Conservation (phyloP, 2,888 invertebrate genomes). For the Barypeithes pellucidus region DNA sequence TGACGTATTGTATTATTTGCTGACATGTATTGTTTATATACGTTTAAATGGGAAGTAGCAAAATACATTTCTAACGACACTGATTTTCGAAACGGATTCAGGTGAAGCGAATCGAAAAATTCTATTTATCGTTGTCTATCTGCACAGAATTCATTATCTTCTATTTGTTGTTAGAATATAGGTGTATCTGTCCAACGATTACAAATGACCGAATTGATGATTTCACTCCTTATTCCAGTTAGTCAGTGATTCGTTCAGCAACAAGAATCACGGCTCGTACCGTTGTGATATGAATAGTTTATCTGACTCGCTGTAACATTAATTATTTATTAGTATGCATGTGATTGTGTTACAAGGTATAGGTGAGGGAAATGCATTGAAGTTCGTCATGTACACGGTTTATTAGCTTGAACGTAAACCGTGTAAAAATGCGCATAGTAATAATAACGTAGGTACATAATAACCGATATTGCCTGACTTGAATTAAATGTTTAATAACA, state of each 20-base stretch:
- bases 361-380: constrained; percentile 24
- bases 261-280: constrained; percentile 3
- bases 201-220: constrained; percentile 27
- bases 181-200: constrained; percentile 31
- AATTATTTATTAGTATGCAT: constrained; percentile 11
- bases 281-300: constrained; percentile 23
- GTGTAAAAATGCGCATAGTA: not conserved
- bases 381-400: constrained; percentile 11
- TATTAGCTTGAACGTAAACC: constrained; percentile 17
- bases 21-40: too few species aligned
- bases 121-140: too few species aligned
- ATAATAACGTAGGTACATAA: not conserved
- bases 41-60: too few species aligned
- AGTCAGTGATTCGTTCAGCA: constrained; percentile 39
- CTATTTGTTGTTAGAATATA: constrained; percentile 11
- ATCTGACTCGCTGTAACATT: constrained; percentile 26
- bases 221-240: constrained; percentile 40
- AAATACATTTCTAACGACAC: too few species aligned
- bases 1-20: too few species aligned
- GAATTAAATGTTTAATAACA: not conserved
- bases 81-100: too few species aligned
- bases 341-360: not conserved
- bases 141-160: not conserved
- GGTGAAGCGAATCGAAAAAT: too few species aligned
- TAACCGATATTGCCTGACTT: constrained; percentile 12